Evolutionary conservation across 2,113 vertebrate species (phyloP).

Genomic region (Oryzias celebensis): DNA sequence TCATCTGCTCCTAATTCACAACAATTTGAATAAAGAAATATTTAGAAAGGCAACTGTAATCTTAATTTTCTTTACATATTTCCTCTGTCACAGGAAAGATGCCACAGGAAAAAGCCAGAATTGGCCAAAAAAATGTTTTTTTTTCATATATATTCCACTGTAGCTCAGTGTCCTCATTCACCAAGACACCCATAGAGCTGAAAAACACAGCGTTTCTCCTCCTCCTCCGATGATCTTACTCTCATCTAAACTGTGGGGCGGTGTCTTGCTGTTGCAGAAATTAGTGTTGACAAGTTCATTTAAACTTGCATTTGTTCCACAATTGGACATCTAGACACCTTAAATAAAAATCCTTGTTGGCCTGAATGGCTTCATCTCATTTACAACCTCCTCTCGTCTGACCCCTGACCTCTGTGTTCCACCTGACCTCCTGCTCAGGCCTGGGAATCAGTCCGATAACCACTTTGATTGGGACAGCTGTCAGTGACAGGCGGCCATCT

Average conservation of each 20-base stretch:
- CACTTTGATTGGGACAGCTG: slow-evolving; percentile 31
- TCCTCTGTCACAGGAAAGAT: too few relatives aligned
- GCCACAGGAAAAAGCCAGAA: too few relatives aligned
- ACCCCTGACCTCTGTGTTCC: slow-evolving; percentile 65
- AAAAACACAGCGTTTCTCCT: neutral
- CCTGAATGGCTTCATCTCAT: slow-evolving; percentile 64
- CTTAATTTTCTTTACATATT: too few relatives aligned
- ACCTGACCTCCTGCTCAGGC: slow-evolving; percentile 48
- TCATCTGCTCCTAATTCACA: too few relatives aligned
- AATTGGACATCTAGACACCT: slow-evolving; percentile 84
- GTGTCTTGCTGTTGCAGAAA: slow-evolving; percentile 74
- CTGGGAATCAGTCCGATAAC: slow-evolving; percentile 36
- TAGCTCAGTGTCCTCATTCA: too few relatives aligned
- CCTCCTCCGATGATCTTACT: slow-evolving; percentile 5
- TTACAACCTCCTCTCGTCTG: slow-evolving; percentile 60
- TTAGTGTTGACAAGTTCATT: slow-evolving; percentile 90
- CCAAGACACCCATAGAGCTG: too few relatives aligned
- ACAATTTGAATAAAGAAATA: too few relatives aligned
- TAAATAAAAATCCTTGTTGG: slow-evolving; percentile 82
- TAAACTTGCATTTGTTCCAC: slow-evolving; percentile 84
- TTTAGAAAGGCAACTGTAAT: too few relatives aligned
- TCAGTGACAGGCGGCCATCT: slow-evolving; percentile 25
- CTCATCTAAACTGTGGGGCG: slow-evolving; percentile 7
- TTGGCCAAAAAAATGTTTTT: too few relatives aligned
- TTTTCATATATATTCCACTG: too few relatives aligned